Conservation (phyloP, 1,140 invertebrate species). For the Thalassaphorura encarpata region DNA sequence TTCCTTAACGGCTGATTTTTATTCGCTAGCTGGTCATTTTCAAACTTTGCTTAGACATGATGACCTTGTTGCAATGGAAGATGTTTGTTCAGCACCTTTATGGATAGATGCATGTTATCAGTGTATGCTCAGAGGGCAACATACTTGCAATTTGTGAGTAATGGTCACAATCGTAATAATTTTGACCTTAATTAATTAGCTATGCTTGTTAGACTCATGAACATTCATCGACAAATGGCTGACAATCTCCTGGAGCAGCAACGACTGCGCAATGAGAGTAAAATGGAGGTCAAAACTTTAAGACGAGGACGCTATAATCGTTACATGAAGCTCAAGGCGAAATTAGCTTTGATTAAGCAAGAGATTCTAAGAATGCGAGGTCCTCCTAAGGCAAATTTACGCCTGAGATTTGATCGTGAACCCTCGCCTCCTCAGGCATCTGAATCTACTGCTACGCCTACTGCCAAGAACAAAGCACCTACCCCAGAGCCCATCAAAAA, state of each 20-base stretch:
- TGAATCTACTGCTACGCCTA: no score
- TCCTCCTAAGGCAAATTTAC: neutral
- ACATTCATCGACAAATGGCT: constrained; percentile 22
- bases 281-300: constrained; percentile 9
- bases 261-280: constrained; percentile 1
- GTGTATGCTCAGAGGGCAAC: constrained; percentile 7
- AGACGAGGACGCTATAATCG: constrained; percentile 21
- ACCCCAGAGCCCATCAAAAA: no score
- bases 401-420: neutral
- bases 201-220: constrained; percentile 21
- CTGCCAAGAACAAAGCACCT: no score
- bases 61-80: constrained; percentile 22
- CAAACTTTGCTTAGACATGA: constrained; percentile 24
- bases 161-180: neutral
- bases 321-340: constrained; percentile 24
- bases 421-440: neutral
- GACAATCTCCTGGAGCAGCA: constrained; percentile 16
- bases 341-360: constrained; percentile 18
- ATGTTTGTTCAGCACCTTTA: constrained; percentile 16
- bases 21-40: constrained; percentile 13
- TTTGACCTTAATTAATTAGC: neutral
- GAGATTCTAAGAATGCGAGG: constrained; percentile 12
- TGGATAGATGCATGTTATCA: constrained; percentile 27
- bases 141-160: constrained; percentile 23
- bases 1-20: constrained; percentile 21